A percentile compares a stretch with the other conserved stretches of the same genome.
Conservation (phyloP, 2,888 invertebrate species). For the Tholera decimalis region DNA sequence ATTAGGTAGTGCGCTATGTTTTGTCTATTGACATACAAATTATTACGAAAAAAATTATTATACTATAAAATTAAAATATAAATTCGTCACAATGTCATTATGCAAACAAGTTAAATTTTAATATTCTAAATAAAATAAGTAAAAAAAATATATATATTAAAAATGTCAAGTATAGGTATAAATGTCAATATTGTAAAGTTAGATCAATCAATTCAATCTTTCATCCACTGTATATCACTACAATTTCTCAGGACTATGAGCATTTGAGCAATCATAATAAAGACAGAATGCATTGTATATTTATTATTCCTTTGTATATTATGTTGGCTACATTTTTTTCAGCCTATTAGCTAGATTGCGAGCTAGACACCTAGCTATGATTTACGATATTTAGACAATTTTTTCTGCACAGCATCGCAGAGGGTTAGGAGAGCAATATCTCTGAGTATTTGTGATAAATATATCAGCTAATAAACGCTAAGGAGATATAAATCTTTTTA, state of each 20-base stretch:
- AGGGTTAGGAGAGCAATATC: slow-evolving; percentile 81
- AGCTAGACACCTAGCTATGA: slow-evolving; percentile 73
- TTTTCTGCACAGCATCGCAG: slow-evolving; percentile 71
- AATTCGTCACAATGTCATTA: too few species aligned
- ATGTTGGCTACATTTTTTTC: slow-evolving; percentile 53
- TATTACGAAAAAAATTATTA: too few species aligned
- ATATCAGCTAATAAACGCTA: slow-evolving; percentile 89
- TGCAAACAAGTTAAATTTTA: too few species aligned
- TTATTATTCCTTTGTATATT: slow-evolving; percentile 46
- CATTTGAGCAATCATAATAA: slow-evolving; percentile 39
- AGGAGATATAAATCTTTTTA: slow-evolving; percentile 86
- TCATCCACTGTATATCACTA: slow-evolving; percentile 10
- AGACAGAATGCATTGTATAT: slow-evolving; percentile 54
- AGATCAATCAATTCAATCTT: not conserved
- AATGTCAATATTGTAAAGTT: too few species aligned
- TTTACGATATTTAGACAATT: slow-evolving; percentile 75
- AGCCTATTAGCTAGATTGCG: slow-evolving; percentile 74
- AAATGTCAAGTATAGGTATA: too few species aligned
- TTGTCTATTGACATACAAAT: too few species aligned
- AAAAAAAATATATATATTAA: too few species aligned
- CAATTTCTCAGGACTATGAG: slow-evolving; percentile 20
- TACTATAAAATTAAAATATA: too few species aligned
- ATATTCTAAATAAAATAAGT: too few species aligned
- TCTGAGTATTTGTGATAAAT: slow-evolving; percentile 87
- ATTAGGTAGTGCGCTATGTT: too few species aligned